These are phyloP conservation scores for Tenodera sinensis DNA, from an alignment of 2,888 invertebrate genomes.

Conservation along the genomic window DNA sequence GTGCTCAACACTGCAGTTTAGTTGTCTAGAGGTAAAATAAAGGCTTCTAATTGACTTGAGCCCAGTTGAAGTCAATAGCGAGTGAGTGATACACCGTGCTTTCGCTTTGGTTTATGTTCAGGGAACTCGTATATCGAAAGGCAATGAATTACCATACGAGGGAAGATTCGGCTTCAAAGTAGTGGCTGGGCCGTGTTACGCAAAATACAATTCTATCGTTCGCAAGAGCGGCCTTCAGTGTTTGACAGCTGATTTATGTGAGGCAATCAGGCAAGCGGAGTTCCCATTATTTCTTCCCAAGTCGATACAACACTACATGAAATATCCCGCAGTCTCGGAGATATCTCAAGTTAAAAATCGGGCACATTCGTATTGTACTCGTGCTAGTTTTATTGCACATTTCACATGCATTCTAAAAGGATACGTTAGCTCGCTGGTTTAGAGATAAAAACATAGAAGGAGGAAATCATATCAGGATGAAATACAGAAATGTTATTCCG, in stretches of 20 bases:
- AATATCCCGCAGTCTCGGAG: neutral
- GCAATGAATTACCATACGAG: neutral
- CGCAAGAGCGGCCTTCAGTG: no score
- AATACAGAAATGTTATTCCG: no score
- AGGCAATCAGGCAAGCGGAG: neutral
- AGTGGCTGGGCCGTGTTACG: neutral
- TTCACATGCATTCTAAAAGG: neutral
- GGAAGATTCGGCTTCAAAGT: neutral
- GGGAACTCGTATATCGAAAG: neutral
- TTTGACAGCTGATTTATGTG: neutral
- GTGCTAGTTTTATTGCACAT: neutral
- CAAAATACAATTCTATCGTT: neutral
- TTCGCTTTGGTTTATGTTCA: neutral
- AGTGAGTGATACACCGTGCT: no score
- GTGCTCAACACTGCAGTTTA: no score
- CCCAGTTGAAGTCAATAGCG: no score
- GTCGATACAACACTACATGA: neutral
- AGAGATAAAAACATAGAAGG: neutral
- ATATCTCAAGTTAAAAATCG: neutral
- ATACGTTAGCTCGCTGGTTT: neutral
- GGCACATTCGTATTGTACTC: no score
- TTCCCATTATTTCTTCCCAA: neutral
- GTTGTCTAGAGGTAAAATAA: no score
- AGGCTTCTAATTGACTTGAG: no score
- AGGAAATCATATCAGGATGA: no score